phyloP scores from a whole-genome alignment of 1,140 invertebrate genomes.

The Psilanteris sp. region DNA sequence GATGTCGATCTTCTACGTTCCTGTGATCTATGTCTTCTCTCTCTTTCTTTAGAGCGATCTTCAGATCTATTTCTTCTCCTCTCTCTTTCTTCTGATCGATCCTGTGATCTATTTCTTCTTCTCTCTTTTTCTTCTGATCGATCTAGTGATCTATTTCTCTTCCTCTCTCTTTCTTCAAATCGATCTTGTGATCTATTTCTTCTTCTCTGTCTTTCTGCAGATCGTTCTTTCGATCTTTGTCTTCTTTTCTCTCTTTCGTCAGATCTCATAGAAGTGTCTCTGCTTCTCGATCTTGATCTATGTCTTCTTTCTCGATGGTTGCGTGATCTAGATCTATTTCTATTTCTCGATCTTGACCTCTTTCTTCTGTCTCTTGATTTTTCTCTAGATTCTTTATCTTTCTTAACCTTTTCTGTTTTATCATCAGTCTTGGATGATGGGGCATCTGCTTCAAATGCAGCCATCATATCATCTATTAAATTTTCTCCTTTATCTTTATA shows the following conservation, averaged over 20 bases:
- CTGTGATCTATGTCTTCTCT: constrained; percentile 49
- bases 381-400: constrained; percentile 69
- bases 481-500: constrained; percentile 74
- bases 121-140: constrained; percentile 35
- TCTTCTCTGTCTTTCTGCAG: not conserved
- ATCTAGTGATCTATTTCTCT: constrained; percentile 6
- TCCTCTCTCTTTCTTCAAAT: not conserved
- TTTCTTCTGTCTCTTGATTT: constrained; percentile 69
- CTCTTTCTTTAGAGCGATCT: too few relatives aligned
- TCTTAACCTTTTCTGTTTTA: constrained; percentile 55
- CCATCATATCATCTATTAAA: constrained; percentile 91
- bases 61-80: constrained; percentile 68
- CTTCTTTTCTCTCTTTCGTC: constrained; percentile 63
- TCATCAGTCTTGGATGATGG: constrained; percentile 78
- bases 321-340: too few relatives aligned
- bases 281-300: too few relatives aligned
- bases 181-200: not conserved
- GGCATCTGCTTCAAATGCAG: constrained; percentile 92
- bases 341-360: constrained; percentile 66
- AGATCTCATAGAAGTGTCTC: too few relatives aligned
- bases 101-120: constrained; percentile 59
- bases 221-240: not conserved
- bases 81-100: constrained; percentile 67
- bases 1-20: constrained; percentile 54
- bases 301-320: too few relatives aligned